phyloP scores from a whole-genome alignment of 2,888 invertebrate species.

The Ochlodes sylvanus region DNA sequence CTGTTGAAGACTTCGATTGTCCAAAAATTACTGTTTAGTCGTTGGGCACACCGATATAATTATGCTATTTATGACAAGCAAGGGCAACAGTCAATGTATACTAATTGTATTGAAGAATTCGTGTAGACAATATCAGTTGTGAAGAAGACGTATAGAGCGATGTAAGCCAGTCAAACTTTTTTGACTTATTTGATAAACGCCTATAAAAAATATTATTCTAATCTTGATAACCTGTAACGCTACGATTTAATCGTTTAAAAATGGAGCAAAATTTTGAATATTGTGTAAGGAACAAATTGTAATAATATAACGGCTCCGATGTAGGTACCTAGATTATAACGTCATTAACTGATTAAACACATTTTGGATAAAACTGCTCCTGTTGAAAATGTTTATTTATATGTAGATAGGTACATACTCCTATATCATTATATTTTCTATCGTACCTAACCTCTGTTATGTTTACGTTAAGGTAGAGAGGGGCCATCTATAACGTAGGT shows the following conservation, averaged over 20 bases:
- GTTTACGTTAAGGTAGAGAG: slow-evolving; percentile 14
- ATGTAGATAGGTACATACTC: background rate
- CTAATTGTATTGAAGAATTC: slow-evolving; percentile 33
- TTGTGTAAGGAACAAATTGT: slow-evolving; percentile 8
- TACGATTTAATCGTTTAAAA: slow-evolving; percentile 35
- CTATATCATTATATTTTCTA: slow-evolving; percentile 5
- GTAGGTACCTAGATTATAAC: slow-evolving; percentile 1
- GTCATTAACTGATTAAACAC: background rate
- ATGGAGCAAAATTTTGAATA: slow-evolving; percentile 33
- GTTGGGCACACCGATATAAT: slow-evolving; percentile 20
- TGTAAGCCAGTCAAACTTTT: slow-evolving; percentile 28
- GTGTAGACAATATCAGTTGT: slow-evolving; percentile 37
- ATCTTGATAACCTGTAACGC: slow-evolving; percentile 18
- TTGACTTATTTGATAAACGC: slow-evolving; percentile 30
- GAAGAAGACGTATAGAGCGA: slow-evolving; percentile 21
- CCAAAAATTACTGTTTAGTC: slow-evolving; percentile 18
- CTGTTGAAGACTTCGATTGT: slow-evolving; percentile 42
- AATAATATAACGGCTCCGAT: slow-evolving; percentile 12
- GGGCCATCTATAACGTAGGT: slow-evolving; percentile 14
- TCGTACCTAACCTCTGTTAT: slow-evolving; percentile 18
- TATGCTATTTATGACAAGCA: slow-evolving; percentile 22
- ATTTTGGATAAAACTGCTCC: background rate
- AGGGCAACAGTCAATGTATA: slow-evolving; percentile 34
- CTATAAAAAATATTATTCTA: slow-evolving; percentile 6
- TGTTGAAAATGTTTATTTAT: background rate